Conservation (phyloP, 2,797 vertebrate genomes). For the Pangasius krempfi region DNA sequence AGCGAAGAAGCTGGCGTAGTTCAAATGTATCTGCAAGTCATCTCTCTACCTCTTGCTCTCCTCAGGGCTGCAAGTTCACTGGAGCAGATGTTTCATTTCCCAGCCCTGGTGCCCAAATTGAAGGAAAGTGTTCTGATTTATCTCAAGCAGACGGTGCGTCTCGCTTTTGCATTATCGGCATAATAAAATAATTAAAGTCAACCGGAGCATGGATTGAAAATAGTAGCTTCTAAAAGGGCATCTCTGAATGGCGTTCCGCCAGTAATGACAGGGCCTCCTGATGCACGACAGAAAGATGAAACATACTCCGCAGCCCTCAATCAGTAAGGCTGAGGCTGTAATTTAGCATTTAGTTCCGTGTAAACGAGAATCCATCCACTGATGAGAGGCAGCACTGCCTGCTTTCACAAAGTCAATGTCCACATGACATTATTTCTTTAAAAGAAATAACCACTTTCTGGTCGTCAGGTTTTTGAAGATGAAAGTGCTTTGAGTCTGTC, state of each 20-base stretch:
- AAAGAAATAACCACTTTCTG: neutral
- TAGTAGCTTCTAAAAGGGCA: constrained; percentile 17
- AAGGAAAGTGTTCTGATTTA: constrained; percentile 46
- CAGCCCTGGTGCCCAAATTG: constrained; percentile 9
- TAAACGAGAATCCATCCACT: constrained; percentile 12
- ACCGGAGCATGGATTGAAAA: constrained; percentile 19
- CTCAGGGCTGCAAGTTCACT: constrained; percentile 9
- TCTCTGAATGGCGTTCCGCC: neutral
- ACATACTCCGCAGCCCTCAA: neutral
- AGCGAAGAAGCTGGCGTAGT: constrained; percentile 28
- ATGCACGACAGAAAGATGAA: constrained; percentile 8
- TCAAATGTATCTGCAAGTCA: constrained; percentile 40
- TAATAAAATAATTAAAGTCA: constrained; percentile 46
- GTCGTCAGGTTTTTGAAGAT: neutral
- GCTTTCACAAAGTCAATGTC: neutral
- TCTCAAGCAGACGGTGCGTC: constrained; percentile 27
- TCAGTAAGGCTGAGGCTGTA: constrained; percentile 22
- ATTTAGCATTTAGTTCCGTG: neutral
- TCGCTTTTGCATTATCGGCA: constrained; percentile 33
- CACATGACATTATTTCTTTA: neutral
- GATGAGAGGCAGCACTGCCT: neutral
- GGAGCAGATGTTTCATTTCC: constrained; percentile 48
- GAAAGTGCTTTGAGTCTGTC: neutral
- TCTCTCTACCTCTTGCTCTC: constrained; percentile 1
- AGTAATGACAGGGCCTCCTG: constrained; percentile 27